A percentile compares a stretch with the other conserved stretches of the same genome.
phyloP scores from a whole-genome alignment of 2,888 invertebrate genomes.

The Venustoraphidia nigricollis region DNA sequence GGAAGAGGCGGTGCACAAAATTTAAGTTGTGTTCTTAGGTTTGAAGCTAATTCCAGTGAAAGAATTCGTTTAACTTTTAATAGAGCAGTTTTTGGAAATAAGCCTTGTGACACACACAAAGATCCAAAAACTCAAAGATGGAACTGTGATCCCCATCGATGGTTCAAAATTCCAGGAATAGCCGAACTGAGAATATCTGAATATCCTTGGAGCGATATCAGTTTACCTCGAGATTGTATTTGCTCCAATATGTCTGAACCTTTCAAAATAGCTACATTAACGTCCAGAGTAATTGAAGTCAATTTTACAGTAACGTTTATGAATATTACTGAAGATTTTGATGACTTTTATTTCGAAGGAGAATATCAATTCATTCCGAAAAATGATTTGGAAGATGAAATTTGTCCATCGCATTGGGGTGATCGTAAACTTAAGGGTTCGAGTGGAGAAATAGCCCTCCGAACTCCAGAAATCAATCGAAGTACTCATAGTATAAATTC shows the following conservation, averaged over 20 bases:
- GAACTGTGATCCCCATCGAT: constrained; percentile 40
- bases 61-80: constrained; percentile 52
- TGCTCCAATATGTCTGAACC: constrained; percentile 54
- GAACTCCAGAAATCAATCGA: constrained; percentile 37
- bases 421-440: constrained; percentile 49
- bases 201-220: constrained; percentile 52
- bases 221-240: constrained; percentile 54
- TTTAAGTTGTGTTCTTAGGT: constrained; percentile 58
- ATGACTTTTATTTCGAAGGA: constrained; percentile 64
- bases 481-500: constrained; percentile 30
- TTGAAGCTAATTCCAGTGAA: constrained; percentile 54
- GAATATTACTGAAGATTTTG: constrained; percentile 68
- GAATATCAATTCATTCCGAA: constrained; percentile 49
- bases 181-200: constrained; percentile 49
- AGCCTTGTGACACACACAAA: constrained; percentile 47
- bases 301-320: constrained; percentile 61
- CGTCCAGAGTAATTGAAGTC: constrained; percentile 53
- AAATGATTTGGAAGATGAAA: constrained; percentile 35
- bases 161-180: constrained; percentile 26
- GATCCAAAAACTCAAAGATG: constrained; percentile 52
- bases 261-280: constrained; percentile 47
- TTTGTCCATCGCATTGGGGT: constrained; percentile 50
- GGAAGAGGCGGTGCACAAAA: constrained; percentile 67
- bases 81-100: constrained; percentile 53
- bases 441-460: constrained; percentile 55